phyloP scores from a whole-genome alignment of 1,140 invertebrate species.

The Drosophila guanche region DNA sequence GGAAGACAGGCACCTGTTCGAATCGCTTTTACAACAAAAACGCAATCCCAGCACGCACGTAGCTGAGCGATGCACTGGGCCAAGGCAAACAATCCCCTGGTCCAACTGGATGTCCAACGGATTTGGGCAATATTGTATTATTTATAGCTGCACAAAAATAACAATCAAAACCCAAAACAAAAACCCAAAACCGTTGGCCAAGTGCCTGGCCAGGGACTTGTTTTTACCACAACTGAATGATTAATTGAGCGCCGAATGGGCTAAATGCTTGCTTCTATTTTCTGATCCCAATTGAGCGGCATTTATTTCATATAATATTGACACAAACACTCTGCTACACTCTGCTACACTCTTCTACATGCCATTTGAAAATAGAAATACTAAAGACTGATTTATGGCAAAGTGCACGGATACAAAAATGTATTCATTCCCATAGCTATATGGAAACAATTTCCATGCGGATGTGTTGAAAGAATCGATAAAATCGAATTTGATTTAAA shows the following conservation, averaged over 20 bases:
- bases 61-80: conserved; percentile 15
- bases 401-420: too few relatives aligned
- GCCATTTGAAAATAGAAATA: too few relatives aligned
- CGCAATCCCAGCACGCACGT: conserved; percentile 23
- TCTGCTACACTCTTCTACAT: too few relatives aligned
- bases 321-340: too few relatives aligned
- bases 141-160: conserved; percentile 60
- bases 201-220: background rate
- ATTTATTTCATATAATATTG: too few relatives aligned
- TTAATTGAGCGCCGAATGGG: conserved; percentile 60
- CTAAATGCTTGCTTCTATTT: conserved; percentile 37
- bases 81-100: conserved; percentile 9
- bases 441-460: too few relatives aligned
- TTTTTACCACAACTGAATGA: conserved; percentile 56
- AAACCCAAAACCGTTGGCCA: too few relatives aligned
- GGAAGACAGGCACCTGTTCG: conserved; percentile 57
- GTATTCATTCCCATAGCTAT: too few relatives aligned
- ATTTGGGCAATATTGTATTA: conserved; percentile 53
- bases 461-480: too few relatives aligned
- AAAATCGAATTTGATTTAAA: too few relatives aligned
- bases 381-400: too few relatives aligned
- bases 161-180: conserved; percentile 24
- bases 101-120: conserved; percentile 8
- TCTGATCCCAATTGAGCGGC: background rate
- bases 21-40: conserved; percentile 18